A percentile compares a stretch with the other conserved stretches of the same genome.
Conservation (phyloP, 2,888 invertebrate genomes). For the Habrosyne pyritoides region DNA sequence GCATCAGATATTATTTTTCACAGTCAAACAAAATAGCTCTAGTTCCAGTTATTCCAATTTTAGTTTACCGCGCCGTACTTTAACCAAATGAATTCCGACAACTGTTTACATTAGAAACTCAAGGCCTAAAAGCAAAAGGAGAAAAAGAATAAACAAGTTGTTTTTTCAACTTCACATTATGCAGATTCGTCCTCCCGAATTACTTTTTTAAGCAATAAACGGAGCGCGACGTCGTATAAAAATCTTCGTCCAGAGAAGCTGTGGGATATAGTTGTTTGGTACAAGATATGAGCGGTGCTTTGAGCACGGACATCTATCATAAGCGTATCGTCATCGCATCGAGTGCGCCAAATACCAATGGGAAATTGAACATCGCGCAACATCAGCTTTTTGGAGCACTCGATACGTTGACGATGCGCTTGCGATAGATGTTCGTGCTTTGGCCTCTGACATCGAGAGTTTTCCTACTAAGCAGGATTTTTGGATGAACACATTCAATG, state of each 20-base stretch:
- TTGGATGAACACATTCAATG: too few relatives aligned
- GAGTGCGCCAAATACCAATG: too few relatives aligned
- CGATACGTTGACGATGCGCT: too few relatives aligned
- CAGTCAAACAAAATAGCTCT: too few relatives aligned
- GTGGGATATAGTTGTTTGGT: conserved; percentile 45
- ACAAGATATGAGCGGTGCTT: conserved; percentile 31
- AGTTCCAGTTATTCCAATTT: not conserved
- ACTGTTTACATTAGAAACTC: conserved; percentile 52
- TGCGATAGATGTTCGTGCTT: too few relatives aligned
- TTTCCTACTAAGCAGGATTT: too few relatives aligned
- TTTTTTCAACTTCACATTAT: conserved; percentile 72
- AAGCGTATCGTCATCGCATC: too few relatives aligned
- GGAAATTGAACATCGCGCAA: too few relatives aligned
- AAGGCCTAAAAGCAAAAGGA: conserved; percentile 24
- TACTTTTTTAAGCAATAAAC: conserved; percentile 80
- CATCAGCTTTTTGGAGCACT: too few relatives aligned
- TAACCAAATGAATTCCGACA: conserved; percentile 23
- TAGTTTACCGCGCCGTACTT: not conserved
- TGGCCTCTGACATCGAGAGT: too few relatives aligned
- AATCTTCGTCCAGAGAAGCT: conserved; percentile 54
- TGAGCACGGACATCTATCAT: not conserved
- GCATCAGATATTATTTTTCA: too few relatives aligned
- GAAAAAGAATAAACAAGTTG: conserved; percentile 64
- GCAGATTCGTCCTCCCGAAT: conserved; percentile 74
- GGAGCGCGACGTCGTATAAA: conserved; percentile 68